phyloP scores from a whole-genome alignment of 2,888 invertebrate species.

The Argynnis bischoffii region DNA sequence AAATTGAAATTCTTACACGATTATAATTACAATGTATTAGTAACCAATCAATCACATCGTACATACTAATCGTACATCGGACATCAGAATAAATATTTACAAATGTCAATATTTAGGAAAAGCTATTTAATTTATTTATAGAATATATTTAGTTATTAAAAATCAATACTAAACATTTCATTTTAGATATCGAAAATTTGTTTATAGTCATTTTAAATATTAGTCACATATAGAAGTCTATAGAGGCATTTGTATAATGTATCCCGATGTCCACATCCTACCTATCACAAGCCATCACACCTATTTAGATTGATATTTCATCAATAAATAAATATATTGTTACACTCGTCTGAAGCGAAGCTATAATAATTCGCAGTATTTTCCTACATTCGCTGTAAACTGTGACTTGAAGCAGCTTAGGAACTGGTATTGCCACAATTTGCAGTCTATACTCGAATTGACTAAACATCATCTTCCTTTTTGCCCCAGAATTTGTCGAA shows the following conservation, averaged over 20 bases:
- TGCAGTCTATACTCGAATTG: constrained; percentile 46
- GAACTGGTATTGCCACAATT: constrained; percentile 49
- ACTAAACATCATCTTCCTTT: constrained; percentile 83
- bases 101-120: not conserved
- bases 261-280: constrained; percentile 46
- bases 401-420: constrained; percentile 45
- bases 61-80: constrained; percentile 40
- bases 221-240: not conserved
- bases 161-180: too few relatives aligned
- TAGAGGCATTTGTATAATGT: constrained; percentile 9
- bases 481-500: constrained; percentile 94
- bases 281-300: constrained; percentile 79
- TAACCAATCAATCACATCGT: constrained; percentile 34
- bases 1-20: constrained; percentile 29
- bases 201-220: not conserved
- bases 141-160: too few relatives aligned
- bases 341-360: constrained; percentile 71
- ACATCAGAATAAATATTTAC: constrained; percentile 6
- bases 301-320: constrained; percentile 59
- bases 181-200: too few relatives aligned
- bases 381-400: constrained; percentile 54
- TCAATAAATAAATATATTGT: constrained; percentile 53
- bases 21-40: constrained; percentile 32
- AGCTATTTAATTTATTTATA: too few relatives aligned
- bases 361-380: constrained; percentile 63